Conservation (phyloP, 2,888 invertebrate genomes). For the Aphodius granarius region DNA sequence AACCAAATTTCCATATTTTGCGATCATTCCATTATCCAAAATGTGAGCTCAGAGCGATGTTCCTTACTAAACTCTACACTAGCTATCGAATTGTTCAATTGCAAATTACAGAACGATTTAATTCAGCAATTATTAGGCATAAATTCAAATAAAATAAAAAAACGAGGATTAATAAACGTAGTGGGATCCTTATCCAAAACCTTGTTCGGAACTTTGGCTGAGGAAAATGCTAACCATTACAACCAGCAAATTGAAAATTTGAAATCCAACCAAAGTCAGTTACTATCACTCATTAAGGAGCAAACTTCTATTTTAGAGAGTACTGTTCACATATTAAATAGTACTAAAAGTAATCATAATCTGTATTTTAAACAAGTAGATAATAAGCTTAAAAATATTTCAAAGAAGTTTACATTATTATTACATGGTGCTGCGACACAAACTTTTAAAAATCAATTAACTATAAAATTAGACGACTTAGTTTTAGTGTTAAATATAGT, state of each 20-base stretch:
- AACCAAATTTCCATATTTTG: neutral
- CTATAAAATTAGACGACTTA: constrained; percentile 1
- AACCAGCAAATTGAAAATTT: constrained; percentile 2
- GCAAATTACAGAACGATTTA: constrained; percentile 1
- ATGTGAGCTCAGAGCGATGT: neutral
- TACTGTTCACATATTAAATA: constrained; percentile 2
- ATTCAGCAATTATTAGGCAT: neutral
- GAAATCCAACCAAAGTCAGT: neutral
- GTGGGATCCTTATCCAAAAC: neutral
- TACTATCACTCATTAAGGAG: neutral
- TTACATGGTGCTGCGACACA: neutral
- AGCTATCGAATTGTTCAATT: neutral
- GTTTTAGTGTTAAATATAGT: neutral
- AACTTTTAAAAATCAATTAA: neutral
- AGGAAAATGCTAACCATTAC: constrained; percentile 3
- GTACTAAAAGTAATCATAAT: neutral
- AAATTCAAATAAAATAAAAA: neutral
- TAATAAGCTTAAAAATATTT: constrained; percentile 1
- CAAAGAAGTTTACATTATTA: neutral
- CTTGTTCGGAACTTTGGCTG: neutral
- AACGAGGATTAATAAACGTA: constrained; percentile 2
- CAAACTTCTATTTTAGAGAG: constrained; percentile 3
- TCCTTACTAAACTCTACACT: constrained; percentile 1
- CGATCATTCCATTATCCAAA: neutral
- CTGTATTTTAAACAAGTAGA: neutral